phyloP scores from a whole-genome alignment of 1,140 invertebrate genomes.

The Pseudomyrmex pallidus region DNA sequence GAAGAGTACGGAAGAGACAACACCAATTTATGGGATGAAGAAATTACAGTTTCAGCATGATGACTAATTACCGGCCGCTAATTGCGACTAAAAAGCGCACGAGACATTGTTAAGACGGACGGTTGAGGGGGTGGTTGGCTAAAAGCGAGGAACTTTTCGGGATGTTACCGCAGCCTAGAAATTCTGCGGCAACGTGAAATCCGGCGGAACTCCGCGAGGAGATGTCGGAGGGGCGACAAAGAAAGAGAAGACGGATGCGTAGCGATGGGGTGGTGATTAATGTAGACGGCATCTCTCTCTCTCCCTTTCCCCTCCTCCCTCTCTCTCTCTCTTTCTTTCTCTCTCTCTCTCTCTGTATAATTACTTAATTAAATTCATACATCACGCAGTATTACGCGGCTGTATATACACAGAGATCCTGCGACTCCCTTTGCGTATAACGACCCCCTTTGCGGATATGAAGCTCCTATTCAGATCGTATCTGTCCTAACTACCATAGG shows the following conservation, averaged over 20 bases:
- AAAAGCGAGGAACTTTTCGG: constrained; percentile 47
- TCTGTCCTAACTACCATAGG: constrained; percentile 6
- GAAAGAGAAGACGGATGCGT: constrained; percentile 48
- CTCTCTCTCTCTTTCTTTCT: constrained; percentile 26
- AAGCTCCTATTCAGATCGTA: constrained; percentile 37
- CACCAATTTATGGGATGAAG: constrained; percentile 41
- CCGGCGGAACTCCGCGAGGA: constrained; percentile 4
- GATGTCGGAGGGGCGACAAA: constrained; percentile 8
- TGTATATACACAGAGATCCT: constrained; percentile 38
- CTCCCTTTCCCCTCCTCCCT: constrained; percentile 7
- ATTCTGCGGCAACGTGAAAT: constrained; percentile 47
- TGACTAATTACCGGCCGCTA: constrained; percentile 51
- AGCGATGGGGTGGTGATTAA: constrained; percentile 67
- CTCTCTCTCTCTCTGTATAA: constrained; percentile 62
- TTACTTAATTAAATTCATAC: constrained; percentile 78
- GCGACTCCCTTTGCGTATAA: constrained; percentile 37
- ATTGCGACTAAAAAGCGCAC: constrained; percentile 49
- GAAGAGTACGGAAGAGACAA: background rate
- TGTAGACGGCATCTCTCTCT: constrained; percentile 25
- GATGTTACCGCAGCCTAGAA: constrained; percentile 23
- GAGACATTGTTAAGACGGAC: constrained; percentile 55
- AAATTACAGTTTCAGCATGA: constrained; percentile 40
- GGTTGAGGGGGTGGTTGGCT: constrained; percentile 16
- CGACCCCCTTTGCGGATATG: constrained; percentile 23
- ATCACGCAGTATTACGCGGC: constrained; percentile 70